A percentile compares a stretch with the other conserved stretches of the same genome.
These are phyloP conservation scores for Propithecus perrieri DNA, from an alignment of 2,797 vertebrate species.

Conservation along the genomic window DNA sequence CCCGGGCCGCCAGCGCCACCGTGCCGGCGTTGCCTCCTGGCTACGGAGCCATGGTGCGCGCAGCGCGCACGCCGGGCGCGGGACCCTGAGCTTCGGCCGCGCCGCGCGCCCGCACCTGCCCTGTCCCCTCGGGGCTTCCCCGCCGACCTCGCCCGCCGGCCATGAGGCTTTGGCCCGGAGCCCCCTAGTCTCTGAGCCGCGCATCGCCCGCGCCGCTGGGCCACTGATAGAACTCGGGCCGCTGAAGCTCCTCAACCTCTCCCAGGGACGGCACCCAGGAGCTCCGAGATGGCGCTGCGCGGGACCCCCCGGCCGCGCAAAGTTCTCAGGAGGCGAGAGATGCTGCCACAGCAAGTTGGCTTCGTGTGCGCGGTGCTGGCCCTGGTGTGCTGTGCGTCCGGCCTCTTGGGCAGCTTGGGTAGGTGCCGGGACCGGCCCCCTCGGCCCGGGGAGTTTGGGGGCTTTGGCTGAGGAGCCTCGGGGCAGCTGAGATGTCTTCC, in stretches of 20 bases:
- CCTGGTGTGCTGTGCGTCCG: slow-evolving; percentile 83
- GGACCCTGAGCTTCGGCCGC: slow-evolving; percentile 67
- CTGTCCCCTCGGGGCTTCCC: neutral
- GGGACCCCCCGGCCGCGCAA: slow-evolving; percentile 78
- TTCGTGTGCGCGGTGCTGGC: slow-evolving; percentile 86
- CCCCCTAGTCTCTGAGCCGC: slow-evolving; percentile 53
- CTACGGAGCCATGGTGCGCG: slow-evolving; percentile 72
- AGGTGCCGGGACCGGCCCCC: slow-evolving; percentile 66
- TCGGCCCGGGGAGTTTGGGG: neutral
- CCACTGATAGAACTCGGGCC: neutral
- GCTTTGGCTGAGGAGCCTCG: neutral
- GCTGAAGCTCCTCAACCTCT: neutral
- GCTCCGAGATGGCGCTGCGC: slow-evolving; percentile 65
- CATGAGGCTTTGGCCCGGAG: slow-evolving; percentile 73
- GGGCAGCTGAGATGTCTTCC: neutral
- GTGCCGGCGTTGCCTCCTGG: slow-evolving; percentile 52
- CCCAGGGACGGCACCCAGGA: neutral
- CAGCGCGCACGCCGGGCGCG: slow-evolving; percentile 65
- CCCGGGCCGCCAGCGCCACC: slow-evolving; percentile 52
- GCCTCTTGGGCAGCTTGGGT: slow-evolving; percentile 82
- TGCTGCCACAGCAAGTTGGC: slow-evolving; percentile 85
- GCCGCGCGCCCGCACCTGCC: neutral
- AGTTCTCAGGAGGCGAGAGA: slow-evolving; percentile 86
- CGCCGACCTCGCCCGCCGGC: neutral
- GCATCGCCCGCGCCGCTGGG: neutral